Percentiles rank a stretch among this genome's conserved stretches.
Conservation (phyloP, 2,797 vertebrate species). For the Buphagus erythrorhynchus region DNA sequence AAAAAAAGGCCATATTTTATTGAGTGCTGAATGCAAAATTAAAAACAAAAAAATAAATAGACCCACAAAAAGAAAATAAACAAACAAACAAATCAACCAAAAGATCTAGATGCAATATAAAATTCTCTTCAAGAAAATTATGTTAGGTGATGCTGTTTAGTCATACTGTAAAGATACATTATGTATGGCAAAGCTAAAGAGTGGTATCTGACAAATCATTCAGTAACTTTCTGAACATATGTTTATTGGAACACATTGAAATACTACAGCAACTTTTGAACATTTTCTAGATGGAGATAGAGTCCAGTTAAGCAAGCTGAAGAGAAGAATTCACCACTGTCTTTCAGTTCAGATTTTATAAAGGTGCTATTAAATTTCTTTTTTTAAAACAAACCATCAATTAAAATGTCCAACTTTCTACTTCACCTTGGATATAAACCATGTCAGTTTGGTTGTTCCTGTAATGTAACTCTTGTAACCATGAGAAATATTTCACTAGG, state of each 20-base stretch:
- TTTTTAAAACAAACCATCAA: not conserved
- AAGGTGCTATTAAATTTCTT: not conserved
- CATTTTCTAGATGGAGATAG: not conserved
- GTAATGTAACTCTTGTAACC: not conserved
- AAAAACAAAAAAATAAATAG: not conserved
- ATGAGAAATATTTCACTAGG: not conserved
- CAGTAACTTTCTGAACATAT: not conserved
- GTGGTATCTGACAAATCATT: not conserved
- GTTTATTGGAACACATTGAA: not conserved
- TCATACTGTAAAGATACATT: not conserved
- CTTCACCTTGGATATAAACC: not conserved
- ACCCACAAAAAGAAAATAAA: not conserved
- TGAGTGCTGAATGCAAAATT: not conserved
- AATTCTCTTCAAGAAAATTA: not conserved
- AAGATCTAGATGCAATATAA: not conserved
- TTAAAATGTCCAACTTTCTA: not conserved
- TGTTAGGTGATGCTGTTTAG: not conserved
- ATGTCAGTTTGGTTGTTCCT: not conserved
- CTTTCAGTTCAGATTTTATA: not conserved
- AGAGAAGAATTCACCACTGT: not conserved
- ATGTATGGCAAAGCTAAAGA: not conserved
- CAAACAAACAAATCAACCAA: not conserved
- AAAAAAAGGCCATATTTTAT: accelerated
- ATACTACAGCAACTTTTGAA: not conserved
- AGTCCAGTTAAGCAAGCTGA: not conserved